phyloP scores from a whole-genome alignment of 2,797 vertebrate species.

The Syndactyla subalaris region DNA sequence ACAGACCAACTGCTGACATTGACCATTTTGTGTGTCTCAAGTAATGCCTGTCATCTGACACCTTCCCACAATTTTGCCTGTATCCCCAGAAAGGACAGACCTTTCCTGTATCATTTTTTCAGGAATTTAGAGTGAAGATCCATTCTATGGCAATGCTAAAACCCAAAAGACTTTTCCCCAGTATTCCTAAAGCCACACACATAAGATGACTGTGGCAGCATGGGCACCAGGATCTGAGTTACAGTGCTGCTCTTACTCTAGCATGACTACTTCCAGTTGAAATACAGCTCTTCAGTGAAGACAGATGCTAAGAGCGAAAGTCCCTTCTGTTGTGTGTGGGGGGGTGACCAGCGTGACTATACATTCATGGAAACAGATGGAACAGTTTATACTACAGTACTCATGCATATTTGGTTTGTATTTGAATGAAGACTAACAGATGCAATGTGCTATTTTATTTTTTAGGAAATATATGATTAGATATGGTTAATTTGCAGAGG shows the following conservation, averaged over 20 bases:
- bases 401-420: constrained; percentile 64
- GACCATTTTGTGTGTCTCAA: neutral
- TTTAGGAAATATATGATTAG: constrained; percentile 68
- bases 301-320: constrained; percentile 46
- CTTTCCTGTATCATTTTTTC: neutral
- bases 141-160: neutral
- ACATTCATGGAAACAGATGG: constrained; percentile 66
- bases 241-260: neutral
- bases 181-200: accelerated
- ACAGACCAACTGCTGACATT: neutral
- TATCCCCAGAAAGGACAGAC: neutral
- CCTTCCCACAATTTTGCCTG: neutral
- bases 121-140: neutral
- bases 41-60: neutral
- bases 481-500: constrained; percentile 64
- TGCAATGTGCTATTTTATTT: constrained; percentile 58
- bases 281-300: constrained; percentile 23
- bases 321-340: constrained; percentile 30
- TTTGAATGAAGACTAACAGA: constrained; percentile 61
- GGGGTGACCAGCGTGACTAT: constrained; percentile 48
- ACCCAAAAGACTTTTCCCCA: neutral
- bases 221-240: neutral
- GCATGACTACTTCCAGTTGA: neutral
- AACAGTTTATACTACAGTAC: constrained; percentile 55
- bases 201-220: neutral